These are phyloP conservation scores for Tinamus guttatus DNA, from an alignment of 2,113 vertebrate species.

Conservation along the genomic window DNA sequence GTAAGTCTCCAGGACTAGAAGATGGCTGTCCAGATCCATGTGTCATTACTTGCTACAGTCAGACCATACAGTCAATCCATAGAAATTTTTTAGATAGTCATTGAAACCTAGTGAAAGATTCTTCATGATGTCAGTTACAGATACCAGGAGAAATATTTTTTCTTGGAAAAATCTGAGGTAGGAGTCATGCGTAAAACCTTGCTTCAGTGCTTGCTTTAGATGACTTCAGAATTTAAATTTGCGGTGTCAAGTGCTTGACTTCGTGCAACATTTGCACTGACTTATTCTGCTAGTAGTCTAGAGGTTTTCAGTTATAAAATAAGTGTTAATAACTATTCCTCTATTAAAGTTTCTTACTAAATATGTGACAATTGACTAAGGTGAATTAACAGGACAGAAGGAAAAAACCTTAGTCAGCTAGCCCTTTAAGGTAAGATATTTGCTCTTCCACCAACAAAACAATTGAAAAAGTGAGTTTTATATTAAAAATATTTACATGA, in stretches of 20 bases:
- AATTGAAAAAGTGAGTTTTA: not conserved
- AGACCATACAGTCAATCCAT: not conserved
- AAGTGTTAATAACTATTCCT: not conserved
- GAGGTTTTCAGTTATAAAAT: not conserved
- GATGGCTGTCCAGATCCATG: not conserved
- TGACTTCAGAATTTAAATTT: not conserved
- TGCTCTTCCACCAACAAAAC: not conserved
- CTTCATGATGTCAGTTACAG: rapidly evolving
- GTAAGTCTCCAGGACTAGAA: not conserved
- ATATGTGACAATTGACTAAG: not conserved
- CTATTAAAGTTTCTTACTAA: not conserved
- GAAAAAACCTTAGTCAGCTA: not conserved
- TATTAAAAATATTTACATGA: not conserved
- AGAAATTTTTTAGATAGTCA: not conserved
- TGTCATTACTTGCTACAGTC: not conserved
- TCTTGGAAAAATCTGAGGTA: not conserved
- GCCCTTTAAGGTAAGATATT: not conserved
- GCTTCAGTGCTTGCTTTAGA: not conserved
- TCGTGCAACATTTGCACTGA: not conserved
- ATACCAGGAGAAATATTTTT: not conserved
- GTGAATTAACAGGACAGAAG: not conserved
- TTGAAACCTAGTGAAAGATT: not conserved
- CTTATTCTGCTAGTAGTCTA: not conserved
- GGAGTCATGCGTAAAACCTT: not conserved
- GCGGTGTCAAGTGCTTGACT: not conserved